phyloP scores from a whole-genome alignment of 2,797 vertebrate genomes.

The Sciurus carolinensis region DNA sequence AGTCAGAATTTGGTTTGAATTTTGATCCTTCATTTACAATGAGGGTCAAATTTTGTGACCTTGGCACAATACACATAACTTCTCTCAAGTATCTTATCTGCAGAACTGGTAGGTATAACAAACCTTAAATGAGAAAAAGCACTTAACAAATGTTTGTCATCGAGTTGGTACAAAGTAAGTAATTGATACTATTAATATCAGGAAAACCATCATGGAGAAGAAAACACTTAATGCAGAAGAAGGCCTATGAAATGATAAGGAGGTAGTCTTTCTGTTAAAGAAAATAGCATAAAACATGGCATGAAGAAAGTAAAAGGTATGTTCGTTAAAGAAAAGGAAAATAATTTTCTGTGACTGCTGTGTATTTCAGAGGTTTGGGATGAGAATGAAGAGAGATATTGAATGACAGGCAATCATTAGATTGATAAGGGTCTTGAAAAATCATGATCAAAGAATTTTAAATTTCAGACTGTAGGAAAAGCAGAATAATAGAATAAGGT shows the following conservation, averaged over 20 bases:
- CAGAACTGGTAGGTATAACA: background rate
- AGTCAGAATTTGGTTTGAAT: background rate
- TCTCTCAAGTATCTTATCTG: background rate
- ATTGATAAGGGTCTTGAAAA: conserved; percentile 26
- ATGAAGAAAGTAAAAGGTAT: background rate
- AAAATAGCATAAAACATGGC: background rate
- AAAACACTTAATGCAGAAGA: background rate
- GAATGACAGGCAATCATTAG: background rate
- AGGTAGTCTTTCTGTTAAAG: background rate
- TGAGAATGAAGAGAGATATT: background rate
- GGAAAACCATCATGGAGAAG: background rate
- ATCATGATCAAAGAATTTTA: conserved; percentile 1
- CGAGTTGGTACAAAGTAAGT: background rate
- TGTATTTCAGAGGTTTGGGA: background rate
- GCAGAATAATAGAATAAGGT: background rate
- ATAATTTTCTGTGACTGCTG: background rate
- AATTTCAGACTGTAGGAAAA: conserved; percentile 45
- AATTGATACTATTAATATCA: background rate
- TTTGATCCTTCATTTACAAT: background rate
- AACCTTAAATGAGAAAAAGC: background rate
- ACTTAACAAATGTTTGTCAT: background rate
- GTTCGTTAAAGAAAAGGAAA: background rate
- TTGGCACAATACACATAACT: background rate
- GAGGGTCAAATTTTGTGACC: background rate
- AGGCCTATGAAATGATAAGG: background rate